phyloP scores from a whole-genome alignment of 2,113 vertebrate genomes.

The Pagrus major region DNA sequence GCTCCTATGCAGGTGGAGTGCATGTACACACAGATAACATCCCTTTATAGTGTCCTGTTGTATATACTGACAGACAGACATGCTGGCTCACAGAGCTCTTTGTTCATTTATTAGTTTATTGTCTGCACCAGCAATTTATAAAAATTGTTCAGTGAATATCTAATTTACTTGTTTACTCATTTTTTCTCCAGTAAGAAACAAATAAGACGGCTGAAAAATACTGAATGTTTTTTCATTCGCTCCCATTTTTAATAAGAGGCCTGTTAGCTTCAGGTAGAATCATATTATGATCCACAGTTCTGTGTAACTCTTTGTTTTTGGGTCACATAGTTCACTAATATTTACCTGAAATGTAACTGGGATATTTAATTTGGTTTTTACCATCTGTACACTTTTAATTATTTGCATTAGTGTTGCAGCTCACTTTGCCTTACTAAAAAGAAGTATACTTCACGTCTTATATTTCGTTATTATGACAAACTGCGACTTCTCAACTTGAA shows the following conservation, averaged over 20 bases:
- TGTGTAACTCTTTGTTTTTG: background rate
- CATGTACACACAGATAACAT: constrained; percentile 37
- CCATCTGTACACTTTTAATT: too few species aligned
- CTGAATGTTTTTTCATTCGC: too few species aligned
- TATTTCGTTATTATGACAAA: too few species aligned
- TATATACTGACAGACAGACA: background rate
- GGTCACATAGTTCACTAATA: background rate
- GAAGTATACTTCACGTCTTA: too few species aligned
- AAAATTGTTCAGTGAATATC: background rate
- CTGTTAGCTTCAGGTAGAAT: too few species aligned
- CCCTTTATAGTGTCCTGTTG: constrained; percentile 12
- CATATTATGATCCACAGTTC: background rate
- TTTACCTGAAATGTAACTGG: too few species aligned
- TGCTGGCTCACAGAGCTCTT: background rate
- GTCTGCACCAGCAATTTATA: background rate
- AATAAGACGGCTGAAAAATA: background rate
- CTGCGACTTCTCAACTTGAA: too few species aligned
- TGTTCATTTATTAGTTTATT: constrained; percentile 20
- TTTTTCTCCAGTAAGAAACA: background rate
- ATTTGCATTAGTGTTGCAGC: too few species aligned
- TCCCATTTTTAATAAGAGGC: background rate
- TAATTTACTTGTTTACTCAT: background rate
- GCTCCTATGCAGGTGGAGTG: constrained; percentile 8
- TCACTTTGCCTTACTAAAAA: too few species aligned
- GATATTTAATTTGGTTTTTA: too few species aligned